phyloP scores from a whole-genome alignment of 2,888 invertebrate genomes.

The Amphipyra berbera region DNA sequence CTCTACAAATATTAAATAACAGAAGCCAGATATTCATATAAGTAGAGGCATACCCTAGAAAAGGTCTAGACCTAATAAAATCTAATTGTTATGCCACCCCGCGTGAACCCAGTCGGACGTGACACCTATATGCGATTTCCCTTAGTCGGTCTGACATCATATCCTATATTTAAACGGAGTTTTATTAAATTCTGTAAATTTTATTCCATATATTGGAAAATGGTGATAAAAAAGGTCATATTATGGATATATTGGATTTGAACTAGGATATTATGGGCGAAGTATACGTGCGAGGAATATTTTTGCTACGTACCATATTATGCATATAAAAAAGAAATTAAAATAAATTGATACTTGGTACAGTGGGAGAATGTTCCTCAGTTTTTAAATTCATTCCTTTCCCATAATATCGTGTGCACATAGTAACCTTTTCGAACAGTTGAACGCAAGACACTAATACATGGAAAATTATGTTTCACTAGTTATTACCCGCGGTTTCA shows the following conservation, averaged over 20 bases:
- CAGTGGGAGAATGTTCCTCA: too few species aligned
- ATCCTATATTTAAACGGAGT: slow-evolving; percentile 37
- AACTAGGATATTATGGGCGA: background rate
- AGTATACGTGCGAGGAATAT: background rate
- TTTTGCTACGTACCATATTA: too few species aligned
- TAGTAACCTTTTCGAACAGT: too few species aligned
- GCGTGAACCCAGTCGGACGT: slow-evolving; percentile 24
- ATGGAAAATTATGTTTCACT: too few species aligned
- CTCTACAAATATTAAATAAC: too few species aligned
- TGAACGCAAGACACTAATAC: too few species aligned
- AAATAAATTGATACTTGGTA: too few species aligned
- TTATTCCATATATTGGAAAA: slow-evolving; percentile 38
- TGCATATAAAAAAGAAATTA: too few species aligned
- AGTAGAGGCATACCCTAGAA: background rate
- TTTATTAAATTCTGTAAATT: slow-evolving; percentile 29
- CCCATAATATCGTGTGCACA: too few species aligned
- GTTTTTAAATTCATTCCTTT: too few species aligned
- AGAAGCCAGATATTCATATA: too few species aligned
- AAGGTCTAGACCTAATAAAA: slow-evolving; percentile 30
- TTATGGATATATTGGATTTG: slow-evolving; percentile 22
- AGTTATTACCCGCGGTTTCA: too few species aligned
- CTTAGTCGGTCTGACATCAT: slow-evolving; percentile 33
- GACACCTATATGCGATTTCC: slow-evolving; percentile 35
- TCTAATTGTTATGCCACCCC: slow-evolving; percentile 36
- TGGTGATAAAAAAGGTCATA: slow-evolving; percentile 7